Base-by-base conservation (phyloP, 2,113 vertebrate species). In the Microcebus murinus region DNA sequence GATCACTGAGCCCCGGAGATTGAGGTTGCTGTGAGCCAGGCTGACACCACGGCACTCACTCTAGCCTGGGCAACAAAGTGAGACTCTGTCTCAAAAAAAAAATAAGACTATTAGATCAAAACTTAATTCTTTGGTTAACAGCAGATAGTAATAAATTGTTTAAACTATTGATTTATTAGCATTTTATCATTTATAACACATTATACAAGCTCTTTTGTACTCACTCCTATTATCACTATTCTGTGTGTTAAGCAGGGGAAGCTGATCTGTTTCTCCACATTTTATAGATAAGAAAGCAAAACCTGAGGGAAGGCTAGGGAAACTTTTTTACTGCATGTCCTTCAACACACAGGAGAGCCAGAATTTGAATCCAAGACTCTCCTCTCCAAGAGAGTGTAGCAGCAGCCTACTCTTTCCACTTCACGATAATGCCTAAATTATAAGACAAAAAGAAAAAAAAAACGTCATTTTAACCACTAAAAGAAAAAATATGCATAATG, bases 101-200 rank as follows among this genome's bases (percentile, higher is more conserved):
- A 91, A 87, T 92, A 93, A 96, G 31, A 90, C 36, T 81, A 73
- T 63, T 94, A 77, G 88, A 36, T 93, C 89, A 94, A 91, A 97
- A 91, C 36, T 67, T 65, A 68, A 83, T 76, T 81, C 82, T 91
- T 94, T 67, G 13, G 42, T 89, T 86, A 93, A 90, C 8, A 21
- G 57, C 27, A 95, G 61, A 89, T 5, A 34, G 23, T 36, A 96
- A 90, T 81, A 91, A 76, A 42, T 31, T 87, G 71, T 57, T 83
- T 55, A 92, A 74, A 70, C 63, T 70, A 73, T 39, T 91, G 67
- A 79, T 84, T 95, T 92, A 91, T 84, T 79, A 45, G 31, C 63
- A 90, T 67, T 76, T 94, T 93, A 91, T 86, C 70, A 80, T 65
- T 89, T 85, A 70, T 21, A 86, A 82, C 55, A 68, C 42, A 84